Conservation (phyloP, 1,140 invertebrate species). For the Anthonomus grandis region DNA sequence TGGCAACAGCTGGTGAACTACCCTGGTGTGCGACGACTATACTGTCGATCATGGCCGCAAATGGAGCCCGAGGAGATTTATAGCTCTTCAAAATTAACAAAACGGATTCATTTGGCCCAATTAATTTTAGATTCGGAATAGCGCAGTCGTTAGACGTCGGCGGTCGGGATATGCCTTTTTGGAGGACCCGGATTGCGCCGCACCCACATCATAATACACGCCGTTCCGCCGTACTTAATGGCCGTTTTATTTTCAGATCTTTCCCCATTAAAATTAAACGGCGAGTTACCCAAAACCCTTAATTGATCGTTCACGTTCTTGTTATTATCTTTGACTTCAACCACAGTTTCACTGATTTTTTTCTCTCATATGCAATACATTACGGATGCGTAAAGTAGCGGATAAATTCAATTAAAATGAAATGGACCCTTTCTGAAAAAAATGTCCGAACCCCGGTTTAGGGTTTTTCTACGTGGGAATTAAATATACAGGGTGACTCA, state of each 20-base stretch:
- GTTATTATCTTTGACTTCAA: no score
- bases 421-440: no score
- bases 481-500: no score
- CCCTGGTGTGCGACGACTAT: constrained; percentile 19
- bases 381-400: no score
- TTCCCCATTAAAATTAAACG: constrained; percentile 14
- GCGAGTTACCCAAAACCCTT: no score
- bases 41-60: constrained; percentile 29
- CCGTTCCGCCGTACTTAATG: constrained; percentile 22
- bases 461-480: no score
- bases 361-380: no score
- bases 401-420: no score
- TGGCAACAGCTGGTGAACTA: constrained; percentile 25
- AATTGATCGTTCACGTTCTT: neutral
- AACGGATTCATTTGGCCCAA: constrained; percentile 41
- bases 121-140: constrained; percentile 37
- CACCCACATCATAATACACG: constrained; percentile 27
- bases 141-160: constrained; percentile 24
- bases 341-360: no score
- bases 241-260: constrained; percentile 21
- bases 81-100: constrained; percentile 33
- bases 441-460: no score
- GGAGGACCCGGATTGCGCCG: constrained; percentile 24
- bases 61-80: constrained; percentile 34
- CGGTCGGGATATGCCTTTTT: constrained; percentile 22